Evolutionary conservation across 2,888 invertebrate genomes (phyloP), one percentile per base, ranked within the genome.

Genomic region (Ariolimax columbianus): DNA sequence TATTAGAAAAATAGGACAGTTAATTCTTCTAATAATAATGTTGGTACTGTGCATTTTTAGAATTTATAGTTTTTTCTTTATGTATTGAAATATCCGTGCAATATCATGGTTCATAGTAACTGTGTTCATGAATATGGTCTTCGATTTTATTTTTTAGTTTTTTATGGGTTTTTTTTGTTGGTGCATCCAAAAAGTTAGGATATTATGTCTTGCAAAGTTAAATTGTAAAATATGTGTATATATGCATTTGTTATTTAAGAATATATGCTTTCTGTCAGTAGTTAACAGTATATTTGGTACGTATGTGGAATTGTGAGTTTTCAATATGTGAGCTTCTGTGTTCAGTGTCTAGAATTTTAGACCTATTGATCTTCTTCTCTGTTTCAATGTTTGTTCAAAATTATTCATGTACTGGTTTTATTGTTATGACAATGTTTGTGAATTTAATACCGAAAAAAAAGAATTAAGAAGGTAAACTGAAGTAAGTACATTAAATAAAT

Each of bases 281-380:
- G 75, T 51, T 43, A 6, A 30, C 9, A 43, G 14, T 73, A 26
- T 75, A 9, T 75, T 51, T 75, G 6, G 30, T 75, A 40, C 30
- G 19, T 33, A 30, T 40, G 33, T 47, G 11, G 26, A 47, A 19
- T 17, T 51, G 19, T 26, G 23, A 51, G 47, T 77, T 26, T 51
- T 55, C 23, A 55, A 7, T 55, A 77, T 59, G 59, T 77, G 33
- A 38, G 77, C 59, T 38, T 59, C 33, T 38, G 30, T 33, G 77
- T 77, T 59, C 26, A 59, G 33, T 77, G 38, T 77, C 26, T 77
- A 77, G 59, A 77, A 9, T 33, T 75, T 11, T 51, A 51, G n/a
- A 47, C 17, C 14, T 47, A 30, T 75, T 51, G 0, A 40, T 75
- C 47, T 75, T 51, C 30, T 75, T 75, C 38, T 23, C 30, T 75